Conservation (phyloP, 2,888 invertebrate genomes). For the Apamea sordens region DNA sequence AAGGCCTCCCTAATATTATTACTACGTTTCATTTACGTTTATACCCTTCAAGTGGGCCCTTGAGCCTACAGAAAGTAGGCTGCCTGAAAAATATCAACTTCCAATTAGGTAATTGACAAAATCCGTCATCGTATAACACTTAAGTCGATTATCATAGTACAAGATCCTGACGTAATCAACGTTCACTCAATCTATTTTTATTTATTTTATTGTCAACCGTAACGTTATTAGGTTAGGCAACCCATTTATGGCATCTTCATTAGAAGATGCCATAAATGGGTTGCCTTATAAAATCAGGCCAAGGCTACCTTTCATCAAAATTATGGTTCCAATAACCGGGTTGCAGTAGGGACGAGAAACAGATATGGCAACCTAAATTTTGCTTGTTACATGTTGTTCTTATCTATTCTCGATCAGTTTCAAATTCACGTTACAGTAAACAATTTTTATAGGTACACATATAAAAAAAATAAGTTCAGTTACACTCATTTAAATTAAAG, state of each 20-base stretch:
- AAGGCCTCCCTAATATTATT: too few species aligned
- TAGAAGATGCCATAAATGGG: background rate
- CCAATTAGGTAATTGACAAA: constrained; percentile 57
- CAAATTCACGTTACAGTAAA: background rate
- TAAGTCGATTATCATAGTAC: constrained; percentile 30
- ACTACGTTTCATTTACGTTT: constrained; percentile 5
- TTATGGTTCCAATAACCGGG: background rate
- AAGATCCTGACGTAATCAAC: background rate
- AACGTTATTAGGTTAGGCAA: too few species aligned
- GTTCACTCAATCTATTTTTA: background rate
- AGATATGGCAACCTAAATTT: background rate
- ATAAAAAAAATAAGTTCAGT: background rate
- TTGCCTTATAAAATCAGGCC: background rate
- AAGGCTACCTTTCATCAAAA: background rate
- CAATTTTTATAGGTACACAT: background rate
- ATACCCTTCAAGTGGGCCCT: constrained; percentile 22
- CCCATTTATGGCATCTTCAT: too few species aligned
- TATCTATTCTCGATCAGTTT: too few species aligned
- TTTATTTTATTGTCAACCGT: background rate
- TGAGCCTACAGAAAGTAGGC: constrained; percentile 20
- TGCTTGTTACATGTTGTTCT: background rate
- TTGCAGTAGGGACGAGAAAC: background rate
- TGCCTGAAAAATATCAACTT: constrained; percentile 30
- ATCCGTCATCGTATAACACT: constrained; percentile 42
- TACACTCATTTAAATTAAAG: background rate